Evolutionary conservation across 2,113 vertebrate genomes (phyloP).

Genomic region (Tiliqua scincoides): DNA sequence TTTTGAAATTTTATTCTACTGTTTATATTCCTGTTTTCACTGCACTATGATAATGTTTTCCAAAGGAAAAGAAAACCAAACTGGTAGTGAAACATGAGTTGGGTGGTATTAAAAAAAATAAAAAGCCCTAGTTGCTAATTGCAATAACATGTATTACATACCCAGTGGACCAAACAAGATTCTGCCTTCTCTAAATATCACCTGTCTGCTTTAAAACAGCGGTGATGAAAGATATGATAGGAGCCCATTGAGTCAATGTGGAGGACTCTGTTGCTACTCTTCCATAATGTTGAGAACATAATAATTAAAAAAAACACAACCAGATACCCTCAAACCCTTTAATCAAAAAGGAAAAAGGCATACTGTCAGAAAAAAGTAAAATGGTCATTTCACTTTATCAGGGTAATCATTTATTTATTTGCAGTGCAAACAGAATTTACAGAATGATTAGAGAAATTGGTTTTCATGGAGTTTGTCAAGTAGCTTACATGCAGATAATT

Average conservation of each 20-base stretch:
- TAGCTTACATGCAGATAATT: conserved; percentile 52
- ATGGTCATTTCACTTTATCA: conserved; percentile 28
- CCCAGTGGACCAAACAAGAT: conserved; percentile 49
- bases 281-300: conserved; percentile 13
- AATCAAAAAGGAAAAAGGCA: conserved; percentile 43
- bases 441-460: neutral
- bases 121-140: conserved; percentile 33
- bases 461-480: conserved; percentile 23
- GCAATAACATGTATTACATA: conserved; percentile 43
- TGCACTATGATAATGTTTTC: conserved; percentile 31
- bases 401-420: conserved; percentile 46
- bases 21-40: conserved; percentile 36
- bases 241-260: conserved; percentile 5
- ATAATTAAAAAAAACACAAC: neutral
- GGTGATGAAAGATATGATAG: conserved; percentile 18
- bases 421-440: neutral
- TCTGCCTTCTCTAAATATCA: conserved; percentile 48
- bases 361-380: conserved; percentile 40
- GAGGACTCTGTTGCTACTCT: conserved; percentile 4
- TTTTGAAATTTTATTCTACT: conserved; percentile 30
- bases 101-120: conserved; percentile 35
- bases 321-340: neutral
- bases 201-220: conserved; percentile 48
- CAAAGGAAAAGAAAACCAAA: conserved; percentile 42
- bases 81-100: conserved; percentile 34